Conservation (phyloP, 2,113 vertebrate genomes). For the Lamprotornis superbus region DNA sequence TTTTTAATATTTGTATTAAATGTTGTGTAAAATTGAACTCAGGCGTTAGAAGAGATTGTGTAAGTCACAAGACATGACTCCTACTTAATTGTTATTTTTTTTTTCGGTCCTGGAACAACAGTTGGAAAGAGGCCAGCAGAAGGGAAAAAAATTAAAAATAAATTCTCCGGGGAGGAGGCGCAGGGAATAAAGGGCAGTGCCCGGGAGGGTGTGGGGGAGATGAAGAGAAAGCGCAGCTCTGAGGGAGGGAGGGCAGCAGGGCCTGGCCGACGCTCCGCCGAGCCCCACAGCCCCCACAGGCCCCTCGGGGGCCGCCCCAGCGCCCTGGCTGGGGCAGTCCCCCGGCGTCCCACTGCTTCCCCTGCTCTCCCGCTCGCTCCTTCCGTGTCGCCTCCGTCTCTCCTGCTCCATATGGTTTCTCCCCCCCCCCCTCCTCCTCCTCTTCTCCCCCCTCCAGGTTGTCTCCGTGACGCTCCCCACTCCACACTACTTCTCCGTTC, state of each 20-base stretch:
- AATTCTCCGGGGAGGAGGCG: background rate
- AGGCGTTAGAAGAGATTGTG: conserved; percentile 74
- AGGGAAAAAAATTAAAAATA: background rate
- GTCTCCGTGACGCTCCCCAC: background rate
- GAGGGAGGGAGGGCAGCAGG: background rate
- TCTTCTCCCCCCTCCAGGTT: background rate
- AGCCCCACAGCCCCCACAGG: background rate
- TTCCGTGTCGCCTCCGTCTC: background rate
- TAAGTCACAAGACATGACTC: conserved; percentile 76
- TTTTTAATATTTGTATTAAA: conserved; percentile 80
- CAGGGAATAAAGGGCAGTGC: background rate
- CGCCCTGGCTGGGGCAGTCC: background rate
- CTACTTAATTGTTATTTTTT: conserved; percentile 78
- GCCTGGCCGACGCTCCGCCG: background rate
- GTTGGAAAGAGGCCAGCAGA: conserved; percentile 64
- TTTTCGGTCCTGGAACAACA: conserved; percentile 71
- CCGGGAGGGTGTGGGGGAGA: background rate
- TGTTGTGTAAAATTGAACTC: conserved; percentile 79
- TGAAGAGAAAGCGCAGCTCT: background rate
- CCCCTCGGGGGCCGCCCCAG: background rate
- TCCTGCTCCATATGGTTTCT: conserved; percentile 9
- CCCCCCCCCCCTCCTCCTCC: background rate
- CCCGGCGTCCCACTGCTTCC: background rate
- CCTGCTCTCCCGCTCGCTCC: background rate
- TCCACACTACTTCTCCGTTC: background rate